Base-by-base conservation (phyloP, 2,888 invertebrate genomes). In the Erebia aethiops region DNA sequence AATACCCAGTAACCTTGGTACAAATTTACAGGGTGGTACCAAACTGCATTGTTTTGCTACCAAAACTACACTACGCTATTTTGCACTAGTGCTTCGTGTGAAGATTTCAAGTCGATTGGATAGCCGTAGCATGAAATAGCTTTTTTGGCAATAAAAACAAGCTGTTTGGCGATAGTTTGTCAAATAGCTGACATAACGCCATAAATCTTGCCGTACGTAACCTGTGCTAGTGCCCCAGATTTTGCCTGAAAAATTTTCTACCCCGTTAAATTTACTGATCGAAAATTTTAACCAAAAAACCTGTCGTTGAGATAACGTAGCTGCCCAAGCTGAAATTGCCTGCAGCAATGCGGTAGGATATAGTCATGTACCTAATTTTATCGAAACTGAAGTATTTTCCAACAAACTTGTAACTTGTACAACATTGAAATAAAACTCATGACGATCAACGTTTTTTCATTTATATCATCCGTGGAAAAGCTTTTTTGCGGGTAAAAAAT, bases 181-280 rank as follows among this genome's bases (percentile, higher is more conserved):
- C 86, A 85, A 83, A 79, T 69, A 79, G 73, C 74, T 82, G 83
- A 81, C 84, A 81, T 86, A 84, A 84, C 83, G 81, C 82, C 80
- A 78, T 79, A 78, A 65, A 56, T 65, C 65, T 65, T 43, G 52
- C 69, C 69, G 57, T 60, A 63, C 66, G 71, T 69, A 67, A 69
- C 69, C 71, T 68, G 68, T 62, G 70, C 63, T 70, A 72, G 70
- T 74, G 72, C 68, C 72, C 74, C 67, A 72, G 72, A 74, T 74
- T 69, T 71, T 69, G 56, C 57, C 58, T 43, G 72, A 72, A 74
- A 66, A 69, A 41, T 56, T 62, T 62, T 57, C 66, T 26, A 66
- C 69, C 58, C 18, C 46, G 69, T 46, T 67, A 71, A 74, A 68
- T 72, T 72, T 73, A 69, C 69, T 52, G 64, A 58, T 74, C 71